phyloP scores from a whole-genome alignment of 1,140 invertebrate species.

The Brachionus manjavacas region DNA sequence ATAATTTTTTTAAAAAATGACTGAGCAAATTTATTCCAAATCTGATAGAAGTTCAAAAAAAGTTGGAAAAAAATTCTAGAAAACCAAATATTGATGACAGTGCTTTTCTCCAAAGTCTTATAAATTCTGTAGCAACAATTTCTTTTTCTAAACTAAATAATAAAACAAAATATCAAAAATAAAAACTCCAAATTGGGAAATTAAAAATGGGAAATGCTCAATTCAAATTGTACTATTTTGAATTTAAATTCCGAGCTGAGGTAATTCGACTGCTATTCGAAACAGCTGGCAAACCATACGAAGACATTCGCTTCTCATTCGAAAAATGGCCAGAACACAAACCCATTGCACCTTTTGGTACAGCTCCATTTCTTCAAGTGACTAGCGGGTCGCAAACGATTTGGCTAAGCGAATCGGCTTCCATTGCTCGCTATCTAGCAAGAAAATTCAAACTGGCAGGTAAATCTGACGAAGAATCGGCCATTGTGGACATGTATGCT shows the following conservation, averaged over 20 bases:
- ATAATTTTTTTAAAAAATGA: too few species aligned
- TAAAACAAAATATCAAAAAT: too few species aligned
- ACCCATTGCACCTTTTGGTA: slow-evolving; percentile 42
- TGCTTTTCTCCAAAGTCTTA: too few species aligned
- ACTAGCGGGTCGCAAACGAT: background rate
- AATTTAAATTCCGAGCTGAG: background rate
- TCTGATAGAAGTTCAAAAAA: too few species aligned
- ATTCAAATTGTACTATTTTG: slow-evolving; percentile 28
- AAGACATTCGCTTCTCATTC: background rate
- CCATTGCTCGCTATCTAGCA: background rate
- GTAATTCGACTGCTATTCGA: slow-evolving; percentile 17
- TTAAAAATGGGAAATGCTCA: background rate
- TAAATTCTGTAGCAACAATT: too few species aligned
- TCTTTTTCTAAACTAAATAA: too few species aligned
- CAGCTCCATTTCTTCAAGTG: slow-evolving; percentile 28
- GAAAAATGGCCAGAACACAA: slow-evolving; percentile 1
- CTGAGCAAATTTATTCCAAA: too few species aligned
- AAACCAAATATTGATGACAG: too few species aligned
- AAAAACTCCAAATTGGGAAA: too few species aligned
- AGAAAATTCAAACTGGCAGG: slow-evolving; percentile 18
- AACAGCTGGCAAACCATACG: background rate
- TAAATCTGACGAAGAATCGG: background rate
- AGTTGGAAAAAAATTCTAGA: too few species aligned
- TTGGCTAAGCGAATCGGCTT: background rate
- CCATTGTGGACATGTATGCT: slow-evolving; percentile 21